phyloP scores from a whole-genome alignment of 2,888 invertebrate genomes.

The Lasius fuliginosus region DNA sequence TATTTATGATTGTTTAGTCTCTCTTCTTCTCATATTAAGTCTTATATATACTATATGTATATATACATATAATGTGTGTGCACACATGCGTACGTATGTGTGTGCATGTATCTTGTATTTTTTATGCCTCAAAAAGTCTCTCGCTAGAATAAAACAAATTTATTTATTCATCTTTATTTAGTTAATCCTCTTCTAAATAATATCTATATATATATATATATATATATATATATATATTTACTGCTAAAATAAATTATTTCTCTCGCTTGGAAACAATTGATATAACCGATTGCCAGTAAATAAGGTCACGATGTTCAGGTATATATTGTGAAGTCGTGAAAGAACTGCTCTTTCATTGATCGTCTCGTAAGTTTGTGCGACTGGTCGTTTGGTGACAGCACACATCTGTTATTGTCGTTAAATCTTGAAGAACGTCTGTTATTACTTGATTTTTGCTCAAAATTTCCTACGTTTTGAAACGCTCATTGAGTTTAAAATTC shows the following conservation, averaged over 20 bases:
- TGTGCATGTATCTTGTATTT: no score
- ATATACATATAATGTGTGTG: no score
- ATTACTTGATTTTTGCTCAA: background rate
- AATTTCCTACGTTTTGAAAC: background rate
- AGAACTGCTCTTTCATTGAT: background rate
- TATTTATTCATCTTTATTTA: background rate
- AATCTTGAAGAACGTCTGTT: background rate
- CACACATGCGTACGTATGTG: no score
- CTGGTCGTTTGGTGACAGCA: conserved; percentile 32
- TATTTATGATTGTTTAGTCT: no score
- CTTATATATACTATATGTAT: no score
- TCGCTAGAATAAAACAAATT: background rate
- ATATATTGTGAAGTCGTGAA: background rate
- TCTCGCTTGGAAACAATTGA: background rate
- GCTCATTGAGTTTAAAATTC: background rate
- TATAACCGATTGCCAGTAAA: background rate
- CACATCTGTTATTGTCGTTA: background rate
- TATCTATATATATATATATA: background rate
- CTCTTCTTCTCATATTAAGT: no score
- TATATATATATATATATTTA: background rate
- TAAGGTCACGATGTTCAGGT: background rate
- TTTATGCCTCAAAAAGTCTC: no score
- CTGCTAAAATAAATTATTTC: background rate
- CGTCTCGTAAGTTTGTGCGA: background rate
- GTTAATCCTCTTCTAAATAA: background rate